Evolutionary conservation across 2,113 vertebrate genomes (phyloP).

Genomic region (Bufo gargarizans): DNA sequence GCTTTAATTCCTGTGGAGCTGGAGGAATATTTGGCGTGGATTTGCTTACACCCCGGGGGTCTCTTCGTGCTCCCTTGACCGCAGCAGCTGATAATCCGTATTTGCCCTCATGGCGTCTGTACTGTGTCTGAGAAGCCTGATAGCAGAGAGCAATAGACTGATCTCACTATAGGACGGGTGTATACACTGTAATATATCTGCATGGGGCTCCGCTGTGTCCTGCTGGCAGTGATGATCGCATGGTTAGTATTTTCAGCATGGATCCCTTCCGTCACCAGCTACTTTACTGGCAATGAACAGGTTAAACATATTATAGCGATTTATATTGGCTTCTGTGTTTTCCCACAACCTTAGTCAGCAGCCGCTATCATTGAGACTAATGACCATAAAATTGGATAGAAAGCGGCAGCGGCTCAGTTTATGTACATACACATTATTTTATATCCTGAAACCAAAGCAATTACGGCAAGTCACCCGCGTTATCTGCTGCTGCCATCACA

Average conservation of each 20-base stretch:
- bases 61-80: no score
- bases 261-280: neutral
- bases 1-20: no score
- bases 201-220: no score
- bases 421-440: conserved; percentile 33
- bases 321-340: neutral
- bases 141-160: no score
- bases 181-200: no score
- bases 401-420: neutral
- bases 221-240: neutral
- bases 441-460: conserved; percentile 21
- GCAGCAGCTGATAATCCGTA: no score
- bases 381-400: conserved; percentile 45
- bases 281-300: neutral
- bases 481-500: neutral
- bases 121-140: no score
- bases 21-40: no score
- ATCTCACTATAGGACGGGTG: no score
- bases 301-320: conserved; percentile 36
- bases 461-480: conserved; percentile 33
- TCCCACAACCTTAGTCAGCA: conserved; percentile 34
- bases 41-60: no score
- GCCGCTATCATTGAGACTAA: conserved; percentile 23
- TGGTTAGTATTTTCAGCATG: neutral
- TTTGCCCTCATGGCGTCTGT: no score